Evolutionary conservation across 2,797 vertebrate species (phyloP).

Genomic region (Numenius phaeopus): DNA sequence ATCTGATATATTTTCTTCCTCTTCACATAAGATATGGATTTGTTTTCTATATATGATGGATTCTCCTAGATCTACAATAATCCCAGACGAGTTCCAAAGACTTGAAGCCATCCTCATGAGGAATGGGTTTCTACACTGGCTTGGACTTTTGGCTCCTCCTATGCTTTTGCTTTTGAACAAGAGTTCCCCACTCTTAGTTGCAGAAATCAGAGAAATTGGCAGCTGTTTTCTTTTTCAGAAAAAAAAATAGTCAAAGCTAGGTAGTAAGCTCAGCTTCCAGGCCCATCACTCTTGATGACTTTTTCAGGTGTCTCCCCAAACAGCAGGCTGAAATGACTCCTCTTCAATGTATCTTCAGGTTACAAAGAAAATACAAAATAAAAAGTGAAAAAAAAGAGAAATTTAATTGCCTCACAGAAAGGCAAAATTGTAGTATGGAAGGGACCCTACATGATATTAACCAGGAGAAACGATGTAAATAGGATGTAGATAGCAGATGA

Average conservation of each 20-base stretch:
- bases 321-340: not conserved
- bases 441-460: not conserved
- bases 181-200: not conserved
- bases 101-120: not conserved
- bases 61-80: not conserved
- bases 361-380: not conserved
- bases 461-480: not conserved
- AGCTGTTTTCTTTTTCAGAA: not conserved
- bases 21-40: not conserved
- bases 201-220: not conserved
- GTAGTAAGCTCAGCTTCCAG: not conserved
- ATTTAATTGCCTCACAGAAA: not conserved
- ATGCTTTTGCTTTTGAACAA: not conserved
- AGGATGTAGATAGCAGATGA: not conserved
- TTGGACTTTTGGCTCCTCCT: not conserved
- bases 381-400: not conserved
- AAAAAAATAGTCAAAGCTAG: not conserved
- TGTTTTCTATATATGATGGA: not conserved
- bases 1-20: not conserved
- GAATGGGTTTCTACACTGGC: not conserved
- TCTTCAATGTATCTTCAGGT: not conserved
- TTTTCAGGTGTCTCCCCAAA: not conserved
- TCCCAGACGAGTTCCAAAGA: not conserved
- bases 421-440: not conserved
- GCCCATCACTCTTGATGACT: no score